Conservation (phyloP, 2,797 vertebrate species). For the Macropodus opercularis region DNA sequence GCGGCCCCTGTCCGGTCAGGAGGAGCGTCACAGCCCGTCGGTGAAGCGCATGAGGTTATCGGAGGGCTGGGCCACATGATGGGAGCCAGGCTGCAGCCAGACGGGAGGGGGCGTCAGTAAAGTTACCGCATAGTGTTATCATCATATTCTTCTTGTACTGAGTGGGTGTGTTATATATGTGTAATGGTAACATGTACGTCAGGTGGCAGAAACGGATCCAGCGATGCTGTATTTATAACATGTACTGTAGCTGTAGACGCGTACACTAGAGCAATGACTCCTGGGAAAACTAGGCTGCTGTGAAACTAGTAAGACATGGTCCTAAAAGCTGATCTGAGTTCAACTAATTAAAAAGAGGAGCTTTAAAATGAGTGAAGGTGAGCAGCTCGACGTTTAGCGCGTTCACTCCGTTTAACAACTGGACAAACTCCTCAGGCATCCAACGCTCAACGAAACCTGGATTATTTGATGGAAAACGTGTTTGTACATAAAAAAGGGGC, state of each 20-base stretch:
- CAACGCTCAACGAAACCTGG: too few species aligned
- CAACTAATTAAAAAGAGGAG: too few species aligned
- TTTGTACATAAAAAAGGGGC: too few species aligned
- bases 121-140: slow-evolving; percentile 75
- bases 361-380: too few species aligned
- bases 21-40: slow-evolving; percentile 92
- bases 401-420: too few species aligned
- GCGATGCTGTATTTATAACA: slow-evolving; percentile 35
- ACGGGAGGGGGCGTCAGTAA: slow-evolving; percentile 25
- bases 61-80: slow-evolving; percentile 98
- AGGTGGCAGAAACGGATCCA: slow-evolving; percentile 9
- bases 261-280: slow-evolving; percentile 21
- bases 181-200: slow-evolving; percentile 79
- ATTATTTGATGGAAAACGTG: too few species aligned
- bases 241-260: slow-evolving; percentile 29
- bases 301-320: neutral
- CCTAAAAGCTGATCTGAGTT: neutral
- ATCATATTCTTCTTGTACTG: slow-evolving; percentile 85
- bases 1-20: slow-evolving; percentile 85
- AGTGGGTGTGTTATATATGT: slow-evolving; percentile 93
- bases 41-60: slow-evolving; percentile 95
- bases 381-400: too few species aligned
- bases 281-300: neutral
- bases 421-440: too few species aligned
- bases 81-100: slow-evolving; percentile 32